These are phyloP conservation scores for Phataginus tricuspis DNA, from an alignment of 2,797 vertebrate genomes.

Conservation along the genomic window DNA sequence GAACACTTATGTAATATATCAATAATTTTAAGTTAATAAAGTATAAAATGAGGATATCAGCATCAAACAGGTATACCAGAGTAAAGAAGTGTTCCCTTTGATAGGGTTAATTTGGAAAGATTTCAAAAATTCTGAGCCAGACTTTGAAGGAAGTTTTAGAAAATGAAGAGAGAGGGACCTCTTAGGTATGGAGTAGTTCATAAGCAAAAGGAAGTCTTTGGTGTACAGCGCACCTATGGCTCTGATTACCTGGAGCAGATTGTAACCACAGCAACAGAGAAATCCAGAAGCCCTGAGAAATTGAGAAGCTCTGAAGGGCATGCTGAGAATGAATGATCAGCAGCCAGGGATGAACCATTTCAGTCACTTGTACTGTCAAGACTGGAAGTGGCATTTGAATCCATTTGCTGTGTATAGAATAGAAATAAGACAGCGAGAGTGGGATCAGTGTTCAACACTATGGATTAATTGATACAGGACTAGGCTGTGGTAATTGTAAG, in stretches of 20 bases:
- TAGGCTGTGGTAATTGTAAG: neutral
- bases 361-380: neutral
- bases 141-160: constrained; percentile 1
- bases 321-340: neutral
- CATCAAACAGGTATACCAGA: neutral
- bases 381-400: neutral
- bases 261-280: neutral
- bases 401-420: neutral
- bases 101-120: constrained; percentile 6
- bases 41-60: neutral
- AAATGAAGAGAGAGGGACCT: neutral
- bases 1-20: neutral
- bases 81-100: neutral
- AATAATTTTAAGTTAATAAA: constrained; percentile 31
- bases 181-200: neutral
- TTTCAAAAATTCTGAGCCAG: neutral
- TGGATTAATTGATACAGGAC: neutral
- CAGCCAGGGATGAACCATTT: neutral
- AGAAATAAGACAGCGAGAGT: neutral
- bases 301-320: neutral
- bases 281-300: neutral
- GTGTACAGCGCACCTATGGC: neutral
- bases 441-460: neutral
- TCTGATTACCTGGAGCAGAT: neutral
- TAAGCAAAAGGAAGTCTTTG: neutral